phyloP scores from a whole-genome alignment of 2,797 vertebrate species.

The Eremophila alpestris region DNA sequence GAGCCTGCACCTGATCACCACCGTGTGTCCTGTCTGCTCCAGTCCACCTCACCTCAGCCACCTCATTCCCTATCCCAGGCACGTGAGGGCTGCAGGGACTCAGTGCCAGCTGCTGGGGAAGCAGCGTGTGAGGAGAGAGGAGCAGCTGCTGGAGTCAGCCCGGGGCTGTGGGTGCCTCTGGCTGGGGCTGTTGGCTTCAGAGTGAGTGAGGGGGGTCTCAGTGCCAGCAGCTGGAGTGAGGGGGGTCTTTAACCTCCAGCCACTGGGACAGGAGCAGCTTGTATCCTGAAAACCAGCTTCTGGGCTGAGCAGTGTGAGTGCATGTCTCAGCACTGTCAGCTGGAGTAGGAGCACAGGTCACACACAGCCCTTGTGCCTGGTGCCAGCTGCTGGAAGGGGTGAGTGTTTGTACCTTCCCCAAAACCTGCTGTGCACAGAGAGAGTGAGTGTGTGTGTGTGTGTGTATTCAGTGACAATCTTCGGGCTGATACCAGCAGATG shows the following conservation, averaged over 20 bases:
- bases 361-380: neutral
- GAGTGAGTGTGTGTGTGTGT: too few relatives aligned
- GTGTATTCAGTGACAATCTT: neutral
- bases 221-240: neutral
- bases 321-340: neutral
- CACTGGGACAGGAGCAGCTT: neutral
- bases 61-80: neutral
- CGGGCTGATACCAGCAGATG: neutral
- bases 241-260: neutral
- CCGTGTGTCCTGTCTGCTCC: neutral
- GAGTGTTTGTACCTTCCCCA: neutral
- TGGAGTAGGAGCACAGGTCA: neutral
- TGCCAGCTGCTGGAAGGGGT: neutral
- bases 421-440: neutral
- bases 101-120: neutral
- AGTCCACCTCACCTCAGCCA: neutral
- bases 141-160: neutral
- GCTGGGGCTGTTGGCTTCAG: neutral
- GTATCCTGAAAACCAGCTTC: neutral
- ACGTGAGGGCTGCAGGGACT: neutral
- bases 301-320: too few relatives aligned
- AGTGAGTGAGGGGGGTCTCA: neutral
- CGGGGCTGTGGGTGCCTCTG: neutral
- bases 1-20: neutral
- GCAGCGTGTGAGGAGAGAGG: neutral